Evolutionary conservation across 2,113 vertebrate genomes (phyloP), one percentile per base, ranked within the genome.

Genomic region (Myodes glareolus): DNA sequence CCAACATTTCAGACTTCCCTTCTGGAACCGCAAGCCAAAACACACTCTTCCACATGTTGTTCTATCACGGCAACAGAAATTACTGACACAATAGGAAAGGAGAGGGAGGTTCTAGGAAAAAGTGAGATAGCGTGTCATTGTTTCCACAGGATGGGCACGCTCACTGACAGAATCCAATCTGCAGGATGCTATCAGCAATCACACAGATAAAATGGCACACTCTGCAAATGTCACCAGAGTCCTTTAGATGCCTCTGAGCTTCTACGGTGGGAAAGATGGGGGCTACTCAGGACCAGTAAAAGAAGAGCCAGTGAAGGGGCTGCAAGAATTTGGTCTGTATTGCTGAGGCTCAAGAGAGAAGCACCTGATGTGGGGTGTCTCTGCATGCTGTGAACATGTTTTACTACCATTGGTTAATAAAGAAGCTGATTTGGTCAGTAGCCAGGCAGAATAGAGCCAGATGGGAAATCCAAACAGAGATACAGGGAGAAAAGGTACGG

Each of bases 271-370:
- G 45, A 81, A 85, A 45, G 14, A 25, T 14, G 16, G 47, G 87
- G 89, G 45, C 45, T 39, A 50, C 4, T 2, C 33, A 52, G 0
- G 0, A 0, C 80, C 72, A 39, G 19, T 3, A 3, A 27, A n/a
- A 58, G 52, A 5, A 58, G 10, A 58, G 52, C 25, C 0, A 58
- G 80, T 25, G 4, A 39, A 19, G 12, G 52, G 25, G 5, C 33
- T 21, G 9, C 47, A 52, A 47, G 47, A 47, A 31, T 78, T 76
- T 55, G 78, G 33, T 81, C 78, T 58, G 33, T 55, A n/a, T 33
- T n/a, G 16, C 52, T 81, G 55, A n/a, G 31, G 50, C 7, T 81
- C 50, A n/a, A 33, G 13, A 25, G 50, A 81, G 78, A 81, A 36
- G 52, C 58, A 58, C 19, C 58, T 58, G 58, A 58, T 58, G 19